Evolutionary conservation across 2,113 vertebrate genomes (phyloP).

Genomic region (Micromys minutus): DNA sequence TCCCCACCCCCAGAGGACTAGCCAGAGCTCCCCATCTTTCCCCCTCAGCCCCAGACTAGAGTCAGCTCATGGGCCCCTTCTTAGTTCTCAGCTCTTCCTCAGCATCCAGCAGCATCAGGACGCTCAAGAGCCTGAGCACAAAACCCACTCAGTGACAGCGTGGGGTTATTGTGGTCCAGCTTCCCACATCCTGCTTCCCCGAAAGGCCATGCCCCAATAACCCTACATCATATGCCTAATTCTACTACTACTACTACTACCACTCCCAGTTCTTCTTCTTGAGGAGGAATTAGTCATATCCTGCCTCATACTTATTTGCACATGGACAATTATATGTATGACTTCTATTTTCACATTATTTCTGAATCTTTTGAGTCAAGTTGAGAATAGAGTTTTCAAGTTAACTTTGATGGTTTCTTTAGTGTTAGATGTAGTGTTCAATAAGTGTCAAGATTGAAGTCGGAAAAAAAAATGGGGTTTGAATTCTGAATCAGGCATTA

Average conservation of each 20-base stretch:
- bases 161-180: too few relatives aligned
- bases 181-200: too few relatives aligned
- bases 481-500: neutral
- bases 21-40: too few relatives aligned
- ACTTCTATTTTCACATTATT: neutral
- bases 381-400: constrained; percentile 6
- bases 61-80: too few relatives aligned
- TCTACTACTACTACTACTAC: neutral
- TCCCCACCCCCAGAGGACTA: too few relatives aligned
- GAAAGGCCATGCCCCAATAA: too few relatives aligned
- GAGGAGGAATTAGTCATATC: neutral
- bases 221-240: too few relatives aligned
- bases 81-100: too few relatives aligned
- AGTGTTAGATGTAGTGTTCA: neutral
- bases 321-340: neutral
- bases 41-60: too few relatives aligned
- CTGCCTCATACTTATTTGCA: neutral
- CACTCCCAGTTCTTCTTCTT: neutral
- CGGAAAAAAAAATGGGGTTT: constrained; percentile 12
- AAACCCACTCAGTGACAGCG: too few relatives aligned
- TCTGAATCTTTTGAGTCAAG: constrained; percentile 24
- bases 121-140: too few relatives aligned
- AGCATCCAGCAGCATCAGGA: too few relatives aligned
- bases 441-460: neutral
- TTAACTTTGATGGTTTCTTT: constrained; percentile 15